Conservation (phyloP, 2,888 invertebrate species). For the Mesoligia furuncula region DNA sequence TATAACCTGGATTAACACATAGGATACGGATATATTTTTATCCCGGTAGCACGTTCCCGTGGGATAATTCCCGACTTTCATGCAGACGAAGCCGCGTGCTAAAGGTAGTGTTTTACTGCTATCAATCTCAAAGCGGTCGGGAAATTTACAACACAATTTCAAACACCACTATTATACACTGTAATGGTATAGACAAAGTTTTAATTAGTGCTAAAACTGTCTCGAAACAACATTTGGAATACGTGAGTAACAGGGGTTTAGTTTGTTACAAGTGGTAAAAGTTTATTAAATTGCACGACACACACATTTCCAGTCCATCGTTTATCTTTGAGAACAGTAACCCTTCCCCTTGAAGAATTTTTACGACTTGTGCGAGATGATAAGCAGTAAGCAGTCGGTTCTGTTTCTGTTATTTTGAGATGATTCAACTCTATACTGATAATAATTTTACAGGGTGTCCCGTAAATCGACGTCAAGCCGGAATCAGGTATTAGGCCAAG, state of each 20-base stretch:
- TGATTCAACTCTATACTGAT: background rate
- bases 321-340: constrained; percentile 49
- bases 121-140: constrained; percentile 27
- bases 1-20: too few species aligned
- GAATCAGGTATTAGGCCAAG: too few species aligned
- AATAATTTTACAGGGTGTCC: too few species aligned
- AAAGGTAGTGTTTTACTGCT: background rate
- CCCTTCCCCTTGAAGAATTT: constrained; percentile 42
- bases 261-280: constrained; percentile 36
- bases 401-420: constrained; percentile 23
- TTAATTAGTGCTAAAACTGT: constrained; percentile 46
- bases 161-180: constrained; percentile 9
- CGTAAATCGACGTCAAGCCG: too few species aligned
- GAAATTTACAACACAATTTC: constrained; percentile 22
- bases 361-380: constrained; percentile 46
- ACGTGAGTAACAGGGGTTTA: constrained; percentile 17
- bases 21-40: background rate
- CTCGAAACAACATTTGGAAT: constrained; percentile 33
- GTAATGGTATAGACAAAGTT: constrained; percentile 41
- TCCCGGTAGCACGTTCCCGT: background rate
- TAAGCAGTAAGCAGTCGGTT: constrained; percentile 37
- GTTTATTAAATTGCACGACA: constrained; percentile 42
- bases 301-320: constrained; percentile 32
- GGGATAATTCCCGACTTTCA: background rate
- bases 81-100: background rate